phyloP scores from a whole-genome alignment of 2,888 invertebrate genomes.

The Drosophila prolongata region DNA sequence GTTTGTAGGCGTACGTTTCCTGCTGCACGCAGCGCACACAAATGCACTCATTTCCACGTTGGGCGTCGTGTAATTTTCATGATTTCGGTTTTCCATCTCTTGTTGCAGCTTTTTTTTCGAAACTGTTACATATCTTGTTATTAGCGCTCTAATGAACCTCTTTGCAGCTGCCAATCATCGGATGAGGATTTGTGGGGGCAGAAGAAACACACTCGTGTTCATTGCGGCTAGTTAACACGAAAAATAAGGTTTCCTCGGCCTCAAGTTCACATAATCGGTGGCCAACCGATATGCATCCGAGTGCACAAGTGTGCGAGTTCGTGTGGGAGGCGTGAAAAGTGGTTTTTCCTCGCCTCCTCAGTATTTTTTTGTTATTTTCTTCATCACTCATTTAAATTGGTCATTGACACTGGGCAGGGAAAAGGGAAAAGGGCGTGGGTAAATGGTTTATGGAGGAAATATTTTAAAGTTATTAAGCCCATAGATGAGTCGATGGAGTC shows the following conservation, averaged over 20 bases:
- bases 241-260: slow-evolving; percentile 36
- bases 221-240: slow-evolving; percentile 55
- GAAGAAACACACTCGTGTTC: slow-evolving; percentile 25
- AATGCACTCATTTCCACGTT: slow-evolving; percentile 45
- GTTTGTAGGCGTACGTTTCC: slow-evolving; percentile 63
- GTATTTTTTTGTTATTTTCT: slow-evolving; percentile 15
- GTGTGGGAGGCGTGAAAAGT: slow-evolving; percentile 68
- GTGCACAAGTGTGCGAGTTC: slow-evolving; percentile 14
- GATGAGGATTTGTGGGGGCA: slow-evolving; percentile 24
- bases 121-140: slow-evolving; percentile 59
- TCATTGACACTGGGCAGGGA: slow-evolving; percentile 36
- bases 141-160: slow-evolving; percentile 70
- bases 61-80: slow-evolving; percentile 38
- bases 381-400: slow-evolving; percentile 46
- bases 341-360: slow-evolving; percentile 33
- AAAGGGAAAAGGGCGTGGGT: slow-evolving; percentile 16
- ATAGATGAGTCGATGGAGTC: slow-evolving; percentile 1
- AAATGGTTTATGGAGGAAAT: slow-evolving; percentile 53
- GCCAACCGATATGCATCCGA: slow-evolving; percentile 45
- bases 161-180: slow-evolving; percentile 66
- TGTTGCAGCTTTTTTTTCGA: slow-evolving; percentile 23
- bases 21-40: slow-evolving; percentile 51
- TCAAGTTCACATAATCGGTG: slow-evolving; percentile 41
- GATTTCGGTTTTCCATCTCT: slow-evolving; percentile 42
- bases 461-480: slow-evolving; percentile 9